These are phyloP conservation scores for Colistium nudipinnis DNA, from an alignment of 2,113 vertebrate genomes.

Conservation along the genomic window DNA sequence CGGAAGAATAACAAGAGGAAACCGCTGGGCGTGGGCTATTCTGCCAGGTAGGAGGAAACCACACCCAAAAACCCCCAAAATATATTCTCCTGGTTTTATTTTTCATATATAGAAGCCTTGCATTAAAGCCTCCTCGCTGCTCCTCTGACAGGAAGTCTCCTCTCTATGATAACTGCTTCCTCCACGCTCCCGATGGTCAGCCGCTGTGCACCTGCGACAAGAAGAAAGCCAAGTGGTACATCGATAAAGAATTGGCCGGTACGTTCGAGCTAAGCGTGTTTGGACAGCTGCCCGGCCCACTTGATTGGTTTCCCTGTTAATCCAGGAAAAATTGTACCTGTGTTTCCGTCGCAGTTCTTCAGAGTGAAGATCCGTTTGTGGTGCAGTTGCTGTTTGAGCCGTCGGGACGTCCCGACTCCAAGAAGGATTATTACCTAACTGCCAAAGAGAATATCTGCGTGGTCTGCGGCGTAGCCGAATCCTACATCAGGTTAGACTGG, in stretches of 20 bases:
- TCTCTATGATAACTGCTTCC: conserved; percentile 98
- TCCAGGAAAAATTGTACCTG: no score
- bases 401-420: conserved; percentile 93
- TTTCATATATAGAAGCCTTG: neutral
- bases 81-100: neutral
- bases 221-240: conserved; percentile 98
- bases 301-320: no score
- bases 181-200: conserved; percentile 95
- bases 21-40: conserved; percentile 91
- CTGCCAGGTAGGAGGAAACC: conserved; percentile 83
- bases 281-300: no score
- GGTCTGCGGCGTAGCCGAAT: conserved; percentile 94
- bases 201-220: conserved; percentile 97
- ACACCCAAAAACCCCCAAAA: neutral
- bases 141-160: conserved; percentile 89
- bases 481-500: conserved; percentile 90
- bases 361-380: conserved; percentile 92
- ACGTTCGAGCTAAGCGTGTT: no score
- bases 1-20: conserved; percentile 90
- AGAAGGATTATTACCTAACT: conserved; percentile 94
- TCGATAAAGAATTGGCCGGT: conserved; percentile 98
- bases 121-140: neutral
- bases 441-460: conserved; percentile 97
- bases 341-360: conserved; percentile 80
- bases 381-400: conserved; percentile 95